Conservation (phyloP, 2,888 invertebrate species). For the Rutpela maculata region DNA sequence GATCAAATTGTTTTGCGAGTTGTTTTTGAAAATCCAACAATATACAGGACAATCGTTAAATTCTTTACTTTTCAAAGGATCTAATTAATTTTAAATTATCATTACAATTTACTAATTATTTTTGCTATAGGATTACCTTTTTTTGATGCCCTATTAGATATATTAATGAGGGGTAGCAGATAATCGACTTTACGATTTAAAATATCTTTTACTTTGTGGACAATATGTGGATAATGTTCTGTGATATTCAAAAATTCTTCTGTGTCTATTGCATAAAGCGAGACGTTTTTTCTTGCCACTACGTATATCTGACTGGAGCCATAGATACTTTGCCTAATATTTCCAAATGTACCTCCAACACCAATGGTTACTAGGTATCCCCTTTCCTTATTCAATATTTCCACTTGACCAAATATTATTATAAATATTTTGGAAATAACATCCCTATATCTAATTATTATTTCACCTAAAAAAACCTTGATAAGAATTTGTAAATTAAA, state of each 20-base stretch:
- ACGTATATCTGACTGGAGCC: constrained; percentile 31
- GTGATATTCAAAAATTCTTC: constrained; percentile 40
- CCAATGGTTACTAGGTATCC: constrained; percentile 39
- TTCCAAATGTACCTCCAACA: constrained; percentile 47
- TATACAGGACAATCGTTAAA: no score
- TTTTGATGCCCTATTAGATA: not conserved
- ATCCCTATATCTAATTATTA: constrained; percentile 47
- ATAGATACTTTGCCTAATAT: constrained; percentile 38
- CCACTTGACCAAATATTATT: constrained; percentile 46
- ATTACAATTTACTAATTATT: not conserved
- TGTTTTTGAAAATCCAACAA: no score
- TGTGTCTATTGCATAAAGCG: constrained; percentile 44
- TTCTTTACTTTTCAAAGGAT: no score
- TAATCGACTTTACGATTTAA: constrained; percentile 34
- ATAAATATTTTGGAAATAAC: constrained; percentile 48
- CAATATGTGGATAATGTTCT: constrained; percentile 39
- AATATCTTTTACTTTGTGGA: constrained; percentile 32
- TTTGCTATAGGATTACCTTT: constrained; percentile 7
- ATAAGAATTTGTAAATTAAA: not conserved
- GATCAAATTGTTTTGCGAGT: no score
- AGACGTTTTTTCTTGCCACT: constrained; percentile 47
- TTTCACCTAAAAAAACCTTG: constrained; percentile 43
- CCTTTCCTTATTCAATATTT: constrained; percentile 42
- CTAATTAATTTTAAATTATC: no score
- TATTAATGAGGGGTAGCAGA: constrained; percentile 31